Conservation (phyloP, 92 coral and sea anemone genomes). For the Epizoanthus fatuus region DNA sequence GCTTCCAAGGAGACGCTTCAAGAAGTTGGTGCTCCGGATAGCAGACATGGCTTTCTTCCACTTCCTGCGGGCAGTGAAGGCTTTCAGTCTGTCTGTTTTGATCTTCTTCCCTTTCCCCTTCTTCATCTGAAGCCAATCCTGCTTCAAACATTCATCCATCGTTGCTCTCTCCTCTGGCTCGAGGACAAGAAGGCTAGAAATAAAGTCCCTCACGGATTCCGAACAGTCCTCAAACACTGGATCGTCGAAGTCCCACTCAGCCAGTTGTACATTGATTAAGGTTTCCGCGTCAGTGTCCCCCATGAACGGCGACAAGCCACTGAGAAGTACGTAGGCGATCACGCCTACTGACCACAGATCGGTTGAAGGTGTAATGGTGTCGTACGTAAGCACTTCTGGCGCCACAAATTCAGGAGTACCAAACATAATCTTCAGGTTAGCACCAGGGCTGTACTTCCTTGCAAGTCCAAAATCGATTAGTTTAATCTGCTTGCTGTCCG, state of each 20-base stretch:
- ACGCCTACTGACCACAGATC: slow-evolving; percentile 99
- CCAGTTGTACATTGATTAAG: slow-evolving; percentile 88
- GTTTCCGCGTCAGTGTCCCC: slow-evolving; percentile 99
- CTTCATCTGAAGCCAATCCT: slow-evolving; percentile 86
- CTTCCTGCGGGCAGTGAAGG: slow-evolving; percentile 97
- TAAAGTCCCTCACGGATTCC: slow-evolving; percentile 90
- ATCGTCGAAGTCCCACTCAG: slow-evolving; percentile 99
- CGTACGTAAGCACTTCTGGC: slow-evolving; percentile 96
- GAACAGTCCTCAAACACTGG: slow-evolving; percentile 95
- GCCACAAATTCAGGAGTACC: slow-evolving; percentile 99
- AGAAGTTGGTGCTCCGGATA: slow-evolving; percentile 97
- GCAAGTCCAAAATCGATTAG: slow-evolving; percentile 99
- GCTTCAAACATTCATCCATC: slow-evolving; percentile 78
- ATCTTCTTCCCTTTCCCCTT: slow-evolving; percentile 89
- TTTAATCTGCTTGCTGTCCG: slow-evolving; percentile 91
- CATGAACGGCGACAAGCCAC: slow-evolving; percentile 98
- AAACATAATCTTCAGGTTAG: slow-evolving; percentile 96
- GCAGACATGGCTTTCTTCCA: slow-evolving; percentile 99
- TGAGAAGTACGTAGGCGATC: slow-evolving; percentile 94
- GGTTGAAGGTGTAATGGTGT: slow-evolving; percentile 94
- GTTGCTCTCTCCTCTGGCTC: slow-evolving; percentile 78
- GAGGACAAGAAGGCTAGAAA: slow-evolving; percentile 82
- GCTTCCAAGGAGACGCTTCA: slow-evolving; percentile 93
- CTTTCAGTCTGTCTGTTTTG: slow-evolving; percentile 94
- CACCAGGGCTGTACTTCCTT: slow-evolving; percentile 91